A percentile compares a stretch with the other conserved stretches of the same genome.
Evolutionary conservation across 1,140 invertebrate species (phyloP).

Genomic region (Drosophila mauritiana): DNA sequence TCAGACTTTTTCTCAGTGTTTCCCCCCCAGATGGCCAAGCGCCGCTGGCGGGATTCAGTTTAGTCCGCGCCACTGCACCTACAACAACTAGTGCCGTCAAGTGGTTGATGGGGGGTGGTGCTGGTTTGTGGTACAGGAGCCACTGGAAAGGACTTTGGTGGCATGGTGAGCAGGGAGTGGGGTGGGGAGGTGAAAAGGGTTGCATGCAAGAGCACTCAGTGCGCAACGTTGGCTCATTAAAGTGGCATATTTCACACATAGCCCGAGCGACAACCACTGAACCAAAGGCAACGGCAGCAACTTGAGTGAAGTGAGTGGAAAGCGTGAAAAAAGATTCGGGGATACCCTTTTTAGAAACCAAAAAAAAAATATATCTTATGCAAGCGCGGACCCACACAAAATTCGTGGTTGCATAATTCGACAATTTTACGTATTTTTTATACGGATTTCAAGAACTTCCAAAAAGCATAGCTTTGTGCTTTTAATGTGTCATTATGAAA

Average conservation of each 20-base stretch:
- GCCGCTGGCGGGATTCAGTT: slow-evolving; percentile 62
- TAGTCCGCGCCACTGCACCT: slow-evolving; percentile 76
- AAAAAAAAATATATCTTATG: background rate
- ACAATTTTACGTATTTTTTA: background rate
- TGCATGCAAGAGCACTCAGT: slow-evolving; percentile 65
- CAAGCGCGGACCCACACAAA: background rate
- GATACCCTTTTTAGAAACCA: slow-evolving; percentile 3
- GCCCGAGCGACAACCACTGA: slow-evolving; percentile 56
- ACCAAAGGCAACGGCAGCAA: slow-evolving; percentile 51
- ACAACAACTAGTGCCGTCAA: slow-evolving; percentile 57
- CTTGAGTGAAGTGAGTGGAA: slow-evolving; percentile 21
- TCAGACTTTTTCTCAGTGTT: background rate
- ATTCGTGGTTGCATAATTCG: background rate
- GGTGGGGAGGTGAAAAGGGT: slow-evolving; percentile 3
- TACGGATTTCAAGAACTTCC: background rate
- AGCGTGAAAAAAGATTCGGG: background rate
- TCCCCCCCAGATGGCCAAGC: slow-evolving; percentile 23
- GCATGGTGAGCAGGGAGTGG: background rate
- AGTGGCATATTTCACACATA: slow-evolving; percentile 83
- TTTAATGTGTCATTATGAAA: background rate
- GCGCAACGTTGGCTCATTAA: slow-evolving; percentile 79
- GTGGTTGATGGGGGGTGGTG: background rate
- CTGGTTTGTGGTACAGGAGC: slow-evolving; percentile 8
- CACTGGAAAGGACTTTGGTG: slow-evolving; percentile 17
- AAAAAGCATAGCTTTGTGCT: background rate